A percentile compares a stretch with the other conserved stretches of the same genome.
phyloP scores from a whole-genome alignment of 2,113 vertebrate species.

The Bambusicola thoracicus region DNA sequence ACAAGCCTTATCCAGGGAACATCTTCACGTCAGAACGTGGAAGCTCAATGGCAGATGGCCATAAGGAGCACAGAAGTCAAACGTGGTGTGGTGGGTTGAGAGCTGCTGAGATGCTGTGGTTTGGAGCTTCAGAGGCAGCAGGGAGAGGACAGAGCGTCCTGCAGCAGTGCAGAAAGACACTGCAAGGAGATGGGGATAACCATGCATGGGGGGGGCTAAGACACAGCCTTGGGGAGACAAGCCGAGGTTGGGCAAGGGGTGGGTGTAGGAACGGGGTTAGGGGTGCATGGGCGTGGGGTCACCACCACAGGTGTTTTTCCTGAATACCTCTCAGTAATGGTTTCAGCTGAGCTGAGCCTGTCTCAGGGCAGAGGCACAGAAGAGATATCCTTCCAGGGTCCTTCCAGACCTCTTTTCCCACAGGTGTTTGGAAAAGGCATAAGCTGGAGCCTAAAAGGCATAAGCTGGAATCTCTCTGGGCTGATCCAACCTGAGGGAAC shows the following conservation, averaged over 20 bases:
- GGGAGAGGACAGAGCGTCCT: not conserved
- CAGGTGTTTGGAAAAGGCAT: not conserved
- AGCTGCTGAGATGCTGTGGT: rapidly evolving
- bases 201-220: rapidly evolving
- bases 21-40: rapidly evolving
- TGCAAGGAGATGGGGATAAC: not conserved
- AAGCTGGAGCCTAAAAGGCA: not conserved
- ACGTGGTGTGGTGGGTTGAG: rapidly evolving
- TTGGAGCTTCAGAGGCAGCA: not conserved
- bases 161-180: not conserved
- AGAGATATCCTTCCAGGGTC: rapidly evolving
- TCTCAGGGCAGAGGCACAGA: not conserved
- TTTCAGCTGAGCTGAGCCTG: not conserved
- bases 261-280: rapidly evolving
- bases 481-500: not conserved
- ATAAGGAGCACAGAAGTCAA: rapidly evolving
- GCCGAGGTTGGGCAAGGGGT: no score
- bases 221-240: no score
- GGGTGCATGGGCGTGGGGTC: no score
- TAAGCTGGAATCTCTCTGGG: not conserved
- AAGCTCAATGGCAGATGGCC: rapidly evolving
- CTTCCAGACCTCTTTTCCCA: not conserved
- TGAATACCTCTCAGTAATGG: not conserved
- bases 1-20: not conserved
- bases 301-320: not conserved